Percentiles rank a stretch among this genome's conserved stretches.
These are phyloP conservation scores for Hippoglossus stenolepis DNA, from an alignment of 2,113 vertebrate genomes.

Conservation along the genomic window DNA sequence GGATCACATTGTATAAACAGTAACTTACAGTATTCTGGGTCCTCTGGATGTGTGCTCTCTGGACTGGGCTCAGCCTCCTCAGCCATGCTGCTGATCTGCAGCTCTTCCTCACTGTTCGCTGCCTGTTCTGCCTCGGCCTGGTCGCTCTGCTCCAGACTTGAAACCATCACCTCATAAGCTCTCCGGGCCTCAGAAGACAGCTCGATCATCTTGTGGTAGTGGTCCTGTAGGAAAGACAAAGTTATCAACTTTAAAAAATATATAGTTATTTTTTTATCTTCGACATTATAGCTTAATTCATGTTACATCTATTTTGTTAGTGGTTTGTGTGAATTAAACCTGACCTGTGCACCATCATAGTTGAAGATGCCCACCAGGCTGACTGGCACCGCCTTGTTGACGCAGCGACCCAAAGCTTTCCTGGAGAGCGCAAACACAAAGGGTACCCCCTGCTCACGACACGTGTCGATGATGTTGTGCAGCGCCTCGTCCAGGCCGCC, in stretches of 20 bases:
- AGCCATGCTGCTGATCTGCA: constrained; percentile 7
- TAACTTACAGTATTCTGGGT: constrained; percentile 91
- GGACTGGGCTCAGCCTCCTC: constrained; percentile 14
- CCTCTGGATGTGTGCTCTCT: constrained; percentile 68
- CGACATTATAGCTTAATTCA: too few species aligned
- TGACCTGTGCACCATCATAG: constrained; percentile 97
- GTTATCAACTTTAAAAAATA: neutral
- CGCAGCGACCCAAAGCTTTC: constrained; percentile 92
- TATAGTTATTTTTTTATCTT: neutral
- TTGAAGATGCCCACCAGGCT: constrained; percentile 99
- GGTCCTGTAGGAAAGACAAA: constrained; percentile 80
- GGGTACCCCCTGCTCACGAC: constrained; percentile 91
- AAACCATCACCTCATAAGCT: constrained; percentile 91
- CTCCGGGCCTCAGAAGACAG: constrained; percentile 90
- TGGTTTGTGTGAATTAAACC: constrained; percentile 12
- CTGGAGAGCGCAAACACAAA: constrained; percentile 96
- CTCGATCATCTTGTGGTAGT: constrained; percentile 96
- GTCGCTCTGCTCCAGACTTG: constrained; percentile 72
- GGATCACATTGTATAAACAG: too few species aligned
- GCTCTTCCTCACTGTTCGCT: constrained; percentile 6
- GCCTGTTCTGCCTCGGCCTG: constrained; percentile 6
- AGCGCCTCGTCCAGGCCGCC: constrained; percentile 96
- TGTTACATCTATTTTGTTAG: neutral
- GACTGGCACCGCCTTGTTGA: constrained; percentile 97
- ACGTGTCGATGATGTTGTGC: constrained; percentile 91